These are phyloP conservation scores for Pelagia noctiluca DNA, from an alignment of 30 jellyfish, hydroid and myxozoan genomes.

Conservation along the genomic window DNA sequence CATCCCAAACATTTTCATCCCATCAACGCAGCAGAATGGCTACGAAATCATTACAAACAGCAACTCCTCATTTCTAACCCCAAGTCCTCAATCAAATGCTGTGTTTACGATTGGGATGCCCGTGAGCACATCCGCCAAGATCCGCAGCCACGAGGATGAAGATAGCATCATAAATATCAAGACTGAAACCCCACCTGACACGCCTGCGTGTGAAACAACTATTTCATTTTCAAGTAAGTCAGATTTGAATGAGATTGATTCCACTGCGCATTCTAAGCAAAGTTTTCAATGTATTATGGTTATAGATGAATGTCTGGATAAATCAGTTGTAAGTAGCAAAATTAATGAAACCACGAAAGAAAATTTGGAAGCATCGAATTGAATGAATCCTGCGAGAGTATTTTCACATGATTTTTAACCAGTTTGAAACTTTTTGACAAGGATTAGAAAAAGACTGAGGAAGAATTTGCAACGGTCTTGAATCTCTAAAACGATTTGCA, in stretches of 20 bases:
- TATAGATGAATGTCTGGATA: neutral
- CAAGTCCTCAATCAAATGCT: slow-evolving; percentile 87
- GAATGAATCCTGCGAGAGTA: neutral
- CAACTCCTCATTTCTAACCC: slow-evolving; percentile 82
- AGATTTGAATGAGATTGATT: slow-evolving; percentile 1
- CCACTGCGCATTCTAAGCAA: neutral
- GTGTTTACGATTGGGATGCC: slow-evolving; percentile 86
- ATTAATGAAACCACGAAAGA: neutral
- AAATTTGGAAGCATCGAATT: neutral
- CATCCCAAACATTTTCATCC: slow-evolving; percentile 78
- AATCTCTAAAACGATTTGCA: no score
- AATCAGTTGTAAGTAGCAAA: neutral
- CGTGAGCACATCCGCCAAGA: slow-evolving; percentile 43
- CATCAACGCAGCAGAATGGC: slow-evolving; percentile 85
- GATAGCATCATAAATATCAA: slow-evolving; percentile 61
- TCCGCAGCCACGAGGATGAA: slow-evolving; percentile 30
- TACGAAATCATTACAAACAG: slow-evolving; percentile 67
- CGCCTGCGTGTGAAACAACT: slow-evolving; percentile 81
- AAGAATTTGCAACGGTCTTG: no score
- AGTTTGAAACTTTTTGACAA: neutral
- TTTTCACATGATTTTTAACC: neutral
- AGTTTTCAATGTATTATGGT: neutral
- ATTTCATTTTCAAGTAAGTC: slow-evolving; percentile 85
- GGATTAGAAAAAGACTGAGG: no score
- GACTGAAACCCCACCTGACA: slow-evolving; percentile 91